Conservation (phyloP, 2,888 invertebrate species). For the Temnothorax unifasciatus region DNA sequence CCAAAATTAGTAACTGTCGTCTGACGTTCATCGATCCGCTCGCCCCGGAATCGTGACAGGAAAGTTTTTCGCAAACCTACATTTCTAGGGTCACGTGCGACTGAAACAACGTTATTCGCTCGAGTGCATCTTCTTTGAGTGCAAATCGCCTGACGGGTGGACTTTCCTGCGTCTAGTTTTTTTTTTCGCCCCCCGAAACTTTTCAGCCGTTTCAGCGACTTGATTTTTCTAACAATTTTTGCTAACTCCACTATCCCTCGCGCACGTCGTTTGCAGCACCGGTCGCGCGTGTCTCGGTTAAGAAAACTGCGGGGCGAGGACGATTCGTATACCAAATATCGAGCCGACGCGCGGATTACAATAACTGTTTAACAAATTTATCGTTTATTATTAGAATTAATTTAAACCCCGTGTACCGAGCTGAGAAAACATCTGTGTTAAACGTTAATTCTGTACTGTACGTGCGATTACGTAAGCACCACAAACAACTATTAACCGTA, state of each 20-base stretch:
- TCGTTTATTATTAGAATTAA: slow-evolving; percentile 12
- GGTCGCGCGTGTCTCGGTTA: background rate
- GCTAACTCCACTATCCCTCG: background rate
- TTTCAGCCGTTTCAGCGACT: slow-evolving; percentile 6
- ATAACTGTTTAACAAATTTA: background rate
- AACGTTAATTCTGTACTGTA: slow-evolving; percentile 21
- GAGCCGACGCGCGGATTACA: background rate
- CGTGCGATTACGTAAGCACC: slow-evolving; percentile 39
- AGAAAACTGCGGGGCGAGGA: background rate
- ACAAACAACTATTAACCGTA: slow-evolving; percentile 32
- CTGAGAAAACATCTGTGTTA: slow-evolving; percentile 25
- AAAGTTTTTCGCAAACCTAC: slow-evolving; percentile 50
- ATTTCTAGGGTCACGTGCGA: slow-evolving; percentile 42
- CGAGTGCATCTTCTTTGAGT: slow-evolving; percentile 49
- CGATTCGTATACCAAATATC: background rate
- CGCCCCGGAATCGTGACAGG: slow-evolving; percentile 36
- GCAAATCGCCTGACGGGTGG: slow-evolving; percentile 35
- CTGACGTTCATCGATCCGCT: slow-evolving; percentile 35
- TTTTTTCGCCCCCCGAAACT: slow-evolving; percentile 2
- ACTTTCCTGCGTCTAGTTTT: background rate
- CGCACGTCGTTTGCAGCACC: slow-evolving; percentile 6
- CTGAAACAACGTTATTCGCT: slow-evolving; percentile 48
- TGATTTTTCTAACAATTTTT: slow-evolving; percentile 42
- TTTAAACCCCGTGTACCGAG: background rate
- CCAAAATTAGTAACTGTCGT: slow-evolving; percentile 47